Evolutionary conservation across 2,797 vertebrate genomes (phyloP), one percentile per base, ranked within the genome.

Genomic region (Clarias platycephalus): DNA sequence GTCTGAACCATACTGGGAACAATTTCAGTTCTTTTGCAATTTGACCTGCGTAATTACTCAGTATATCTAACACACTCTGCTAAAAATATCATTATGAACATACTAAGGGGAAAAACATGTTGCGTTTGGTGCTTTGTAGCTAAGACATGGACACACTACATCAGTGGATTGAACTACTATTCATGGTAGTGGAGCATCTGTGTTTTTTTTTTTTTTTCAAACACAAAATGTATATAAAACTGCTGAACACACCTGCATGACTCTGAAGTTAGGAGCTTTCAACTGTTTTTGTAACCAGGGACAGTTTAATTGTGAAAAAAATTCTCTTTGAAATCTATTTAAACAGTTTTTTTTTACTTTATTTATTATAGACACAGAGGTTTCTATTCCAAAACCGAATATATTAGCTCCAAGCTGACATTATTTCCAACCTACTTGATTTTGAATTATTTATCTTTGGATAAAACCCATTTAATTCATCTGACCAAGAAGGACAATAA

Each of bases 51-150:
- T 70, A 60, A 31, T 70, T 70, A 78, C 34, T 64, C 62, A 49
- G 80, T 55, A 82, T 63, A 71, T 80, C 64, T n/a, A 70, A 77
- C 80, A 62, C 0, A 24, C 55, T 62, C 26, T 58, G 26, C 60
- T 57, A 81, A 81, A 20, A 81, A 64, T 34, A 60, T 53, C 77
- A 82, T 85, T 82, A 60, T 20, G 55, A 77, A 82, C 84, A 85
- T 62, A 63, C 80, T 82, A n/a, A 67, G 15, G 55, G 18, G 18
- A 37, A 49, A 67, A 77, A 67, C 22, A 55, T 26, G 44, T 70
- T 15, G 57, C 8, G 40, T 63, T 70, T 66, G 9, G 40, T 66
- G 64, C 64, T 55, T 68, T 55, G 44, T 34, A 58, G 64, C 26
- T 81, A 57, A 67, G 34, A 81, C 18, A 68, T 55, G 44, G 20